These are phyloP conservation scores for Pterostichus niger DNA, from an alignment of 2,888 invertebrate species.

Conservation along the genomic window DNA sequence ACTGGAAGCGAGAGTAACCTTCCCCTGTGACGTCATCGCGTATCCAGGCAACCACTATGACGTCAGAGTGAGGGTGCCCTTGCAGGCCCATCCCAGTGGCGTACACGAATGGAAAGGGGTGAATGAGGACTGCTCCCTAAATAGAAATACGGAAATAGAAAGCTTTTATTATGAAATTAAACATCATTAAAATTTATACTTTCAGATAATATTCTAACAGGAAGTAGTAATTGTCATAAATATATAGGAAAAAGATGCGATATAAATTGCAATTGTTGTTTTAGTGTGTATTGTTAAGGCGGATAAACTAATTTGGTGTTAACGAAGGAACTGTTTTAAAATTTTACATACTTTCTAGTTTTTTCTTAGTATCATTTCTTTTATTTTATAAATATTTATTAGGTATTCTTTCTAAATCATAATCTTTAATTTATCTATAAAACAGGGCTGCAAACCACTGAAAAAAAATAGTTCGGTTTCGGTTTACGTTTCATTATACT, in stretches of 20 bases:
- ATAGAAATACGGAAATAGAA: not conserved
- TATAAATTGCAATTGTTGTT: not conserved
- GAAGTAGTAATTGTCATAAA: not conserved
- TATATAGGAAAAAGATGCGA: not conserved
- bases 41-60: constrained; percentile 55
- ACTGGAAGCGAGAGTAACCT: constrained; percentile 50
- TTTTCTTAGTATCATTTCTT: too few relatives aligned
- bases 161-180: not conserved
- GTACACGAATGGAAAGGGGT: not conserved
- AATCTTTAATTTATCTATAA: too few relatives aligned
- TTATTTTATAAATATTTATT: too few relatives aligned
- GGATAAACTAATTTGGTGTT: too few relatives aligned
- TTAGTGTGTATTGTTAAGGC: too few relatives aligned
- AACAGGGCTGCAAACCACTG: too few relatives aligned
- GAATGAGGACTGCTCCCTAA: not conserved
- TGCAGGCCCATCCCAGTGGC: constrained; percentile 30
- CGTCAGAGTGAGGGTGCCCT: constrained; percentile 61
- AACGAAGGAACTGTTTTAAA: too few relatives aligned
- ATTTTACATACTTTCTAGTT: too few relatives aligned
- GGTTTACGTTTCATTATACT: too few relatives aligned
- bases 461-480: too few relatives aligned
- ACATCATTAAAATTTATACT: not conserved
- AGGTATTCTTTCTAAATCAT: too few relatives aligned
- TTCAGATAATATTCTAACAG: not conserved
- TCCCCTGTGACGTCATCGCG: constrained; percentile 60